These are phyloP conservation scores for Gopherus flavomarginatus DNA, from an alignment of 2,113 vertebrate species.

Conservation along the genomic window DNA sequence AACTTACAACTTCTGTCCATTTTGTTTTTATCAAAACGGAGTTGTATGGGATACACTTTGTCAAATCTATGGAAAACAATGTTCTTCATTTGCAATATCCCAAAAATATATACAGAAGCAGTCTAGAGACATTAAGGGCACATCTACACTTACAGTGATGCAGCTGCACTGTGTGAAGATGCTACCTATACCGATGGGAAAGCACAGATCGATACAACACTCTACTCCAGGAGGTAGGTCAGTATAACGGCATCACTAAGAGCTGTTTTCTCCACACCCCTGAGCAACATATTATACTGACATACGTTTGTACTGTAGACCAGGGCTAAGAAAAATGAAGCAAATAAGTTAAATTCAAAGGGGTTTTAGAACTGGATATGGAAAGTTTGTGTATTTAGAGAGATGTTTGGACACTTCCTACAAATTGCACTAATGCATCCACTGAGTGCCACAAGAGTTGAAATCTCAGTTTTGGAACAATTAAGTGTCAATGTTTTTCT, in stretches of 20 bases:
- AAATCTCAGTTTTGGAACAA: not conserved
- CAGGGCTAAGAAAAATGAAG: not conserved
- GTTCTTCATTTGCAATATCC: not conserved
- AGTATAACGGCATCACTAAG: not conserved
- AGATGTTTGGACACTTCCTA: not conserved
- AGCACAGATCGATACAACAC: not conserved
- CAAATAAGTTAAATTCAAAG: not conserved
- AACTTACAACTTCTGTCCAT: not conserved
- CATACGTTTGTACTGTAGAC: not conserved
- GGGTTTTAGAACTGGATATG: not conserved
- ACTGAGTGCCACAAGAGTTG: not conserved
- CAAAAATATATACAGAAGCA: not conserved
- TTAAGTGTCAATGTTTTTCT: not conserved
- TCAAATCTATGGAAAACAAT: not conserved
- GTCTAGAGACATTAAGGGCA: not conserved
- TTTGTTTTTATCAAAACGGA: not conserved
- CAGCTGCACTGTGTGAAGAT: not conserved
- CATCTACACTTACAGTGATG: not conserved
- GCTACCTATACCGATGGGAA: not conserved
- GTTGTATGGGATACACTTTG: not conserved
- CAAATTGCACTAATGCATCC: fast-evolving
- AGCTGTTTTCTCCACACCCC: not conserved
- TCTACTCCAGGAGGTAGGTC: not conserved
- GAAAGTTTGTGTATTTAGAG: not conserved
- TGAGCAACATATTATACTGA: not conserved